Evolutionary conservation across 2,797 vertebrate species (phyloP).

Genomic region (Sciurus carolinensis): DNA sequence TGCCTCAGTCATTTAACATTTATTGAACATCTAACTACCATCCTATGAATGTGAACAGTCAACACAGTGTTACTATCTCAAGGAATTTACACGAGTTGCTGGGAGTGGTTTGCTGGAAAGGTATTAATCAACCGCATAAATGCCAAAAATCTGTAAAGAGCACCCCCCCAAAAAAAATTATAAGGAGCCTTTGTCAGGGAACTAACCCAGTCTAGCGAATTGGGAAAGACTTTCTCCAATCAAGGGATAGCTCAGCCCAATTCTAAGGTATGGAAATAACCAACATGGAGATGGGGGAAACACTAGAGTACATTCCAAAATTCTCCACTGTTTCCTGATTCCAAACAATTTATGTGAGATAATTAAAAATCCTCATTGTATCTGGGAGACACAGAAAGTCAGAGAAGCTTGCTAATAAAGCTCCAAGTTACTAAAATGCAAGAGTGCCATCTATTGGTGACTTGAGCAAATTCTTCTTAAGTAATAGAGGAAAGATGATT

Average conservation of each 20-base stretch:
- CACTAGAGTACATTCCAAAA: constrained; percentile 15
- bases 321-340: not conserved
- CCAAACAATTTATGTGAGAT: not conserved
- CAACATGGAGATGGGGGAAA: not conserved
- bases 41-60: not conserved
- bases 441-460: constrained; percentile 78
- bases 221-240: not conserved
- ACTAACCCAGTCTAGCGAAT: not conserved
- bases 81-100: not conserved
- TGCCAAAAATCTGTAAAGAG: not conserved
- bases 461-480: constrained; percentile 43
- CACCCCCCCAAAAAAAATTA: not conserved
- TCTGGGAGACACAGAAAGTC: not conserved
- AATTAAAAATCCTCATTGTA: constrained; percentile 32
- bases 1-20: not conserved
- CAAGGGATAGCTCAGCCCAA: not conserved
- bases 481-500: not conserved
- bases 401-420: not conserved
- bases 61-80: not conserved
- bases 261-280: not conserved
- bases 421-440: constrained; percentile 29
- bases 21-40: not conserved
- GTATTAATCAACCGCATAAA: not conserved
- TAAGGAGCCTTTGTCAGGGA: not conserved
- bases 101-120: not conserved